Base-by-base conservation (phyloP, 2,888 invertebrate genomes). In the Trypoxylon attenuatum region DNA sequence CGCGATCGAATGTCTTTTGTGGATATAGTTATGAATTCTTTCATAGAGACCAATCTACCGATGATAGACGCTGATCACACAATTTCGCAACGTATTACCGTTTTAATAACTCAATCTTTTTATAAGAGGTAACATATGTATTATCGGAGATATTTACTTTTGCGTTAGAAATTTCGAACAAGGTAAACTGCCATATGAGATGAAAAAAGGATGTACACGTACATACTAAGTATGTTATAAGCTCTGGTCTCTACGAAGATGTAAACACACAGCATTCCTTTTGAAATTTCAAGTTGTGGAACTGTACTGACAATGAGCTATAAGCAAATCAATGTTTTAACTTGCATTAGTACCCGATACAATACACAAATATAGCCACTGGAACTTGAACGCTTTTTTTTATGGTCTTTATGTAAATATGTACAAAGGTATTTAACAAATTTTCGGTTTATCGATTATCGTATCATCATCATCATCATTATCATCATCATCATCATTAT, bases 341-440 rank as follows among this genome's bases (percentile, higher is more conserved):
- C 51, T 69, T 63, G 53, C 50, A 50, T 13, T 33, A 61, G 38
- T 58, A 66, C 52, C 51, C 50, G 21, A 55, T 66, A 61, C 52
- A 65, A 57, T 62, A 65, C 59, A 62, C 18, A 69, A 71, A 71
- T 54, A 62, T 73, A 76, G 70, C 60, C 74, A 65, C 78, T 82
- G 78, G 76, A 82, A 82, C 81, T 77, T 77, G n/a, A 33, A 33
- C 33, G 33, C 33, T 55, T 75, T 68, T 67, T 77, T 65, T 73
- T 63, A 77, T 82, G 77, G 73, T 80, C 71, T 75, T 77, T 71
- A 72, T 76, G 70, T 79, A 79, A 80, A 69, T 83, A 83, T 83
- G 67, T 83, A 83, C 83, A 83, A 79, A 81, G 76, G 73, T 83
- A 81, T 83, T 79, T 78, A 78, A 82, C 76, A 81, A 82, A 78